Conservation (phyloP, 2,888 invertebrate genomes). For the Calameuta pallipes region DNA sequence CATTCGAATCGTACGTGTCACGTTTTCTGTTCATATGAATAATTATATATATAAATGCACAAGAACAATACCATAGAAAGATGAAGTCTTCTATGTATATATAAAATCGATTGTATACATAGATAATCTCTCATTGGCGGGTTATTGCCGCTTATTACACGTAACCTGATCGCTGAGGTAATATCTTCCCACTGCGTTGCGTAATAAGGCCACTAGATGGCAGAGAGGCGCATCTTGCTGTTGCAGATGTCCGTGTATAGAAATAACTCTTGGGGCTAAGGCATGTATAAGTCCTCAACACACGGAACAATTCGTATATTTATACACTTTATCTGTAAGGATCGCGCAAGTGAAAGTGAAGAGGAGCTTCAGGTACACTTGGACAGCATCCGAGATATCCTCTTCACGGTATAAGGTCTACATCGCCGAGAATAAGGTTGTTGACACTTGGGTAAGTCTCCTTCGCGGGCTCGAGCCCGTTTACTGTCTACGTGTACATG, state of each 20-base stretch:
- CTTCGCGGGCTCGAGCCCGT: slow-evolving; percentile 25
- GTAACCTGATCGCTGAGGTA: slow-evolving; percentile 33
- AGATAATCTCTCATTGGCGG: neutral
- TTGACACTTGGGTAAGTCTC: slow-evolving; percentile 38
- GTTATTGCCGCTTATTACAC: neutral
- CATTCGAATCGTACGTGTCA: slow-evolving; percentile 3
- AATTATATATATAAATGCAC: neutral
- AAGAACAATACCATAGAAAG: neutral
- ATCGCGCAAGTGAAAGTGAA: slow-evolving; percentile 18
- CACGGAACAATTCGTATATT: neutral
- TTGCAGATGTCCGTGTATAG: slow-evolving; percentile 33
- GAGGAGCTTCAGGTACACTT: neutral
- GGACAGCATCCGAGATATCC: neutral
- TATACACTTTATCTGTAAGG: neutral
- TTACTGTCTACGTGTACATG: slow-evolving; percentile 22
- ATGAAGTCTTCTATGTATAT: neutral
- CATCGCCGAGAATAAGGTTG: slow-evolving; percentile 29
- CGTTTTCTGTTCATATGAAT: neutral
- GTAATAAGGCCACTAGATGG: slow-evolving; percentile 28
- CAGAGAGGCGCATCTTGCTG: slow-evolving; percentile 20
- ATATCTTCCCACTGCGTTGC: slow-evolving; percentile 41
- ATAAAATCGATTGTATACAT: neutral
- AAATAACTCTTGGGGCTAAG: neutral
- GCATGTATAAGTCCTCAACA: neutral
- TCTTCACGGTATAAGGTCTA: neutral